Base-by-base conservation (phyloP, 2,113 vertebrate genomes). In the Seriola quinqueradiata region DNA sequence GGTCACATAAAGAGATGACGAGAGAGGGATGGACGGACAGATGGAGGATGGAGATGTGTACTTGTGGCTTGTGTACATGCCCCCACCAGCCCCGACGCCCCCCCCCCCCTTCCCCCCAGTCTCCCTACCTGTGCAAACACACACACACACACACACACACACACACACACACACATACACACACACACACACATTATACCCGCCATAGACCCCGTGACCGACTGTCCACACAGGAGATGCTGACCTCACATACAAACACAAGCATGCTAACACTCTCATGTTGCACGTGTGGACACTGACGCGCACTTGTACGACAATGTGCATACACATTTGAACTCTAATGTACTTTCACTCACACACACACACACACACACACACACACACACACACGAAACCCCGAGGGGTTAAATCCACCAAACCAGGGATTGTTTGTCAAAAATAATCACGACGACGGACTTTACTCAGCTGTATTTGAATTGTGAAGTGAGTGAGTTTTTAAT, bases 1-100 rank as follows among this genome's bases (percentile, higher is more conserved):
- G 97, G 97, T 97, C 86, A 97, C 97, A 96, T 98, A 96, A 94
- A 93, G 75, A 16, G 88, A 54, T 9, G 87, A 69, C 0, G 6
- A 1, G 32, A 32, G 75, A 71, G n/a, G 60, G 70, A 86, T 0
- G 70, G 78, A 86, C n/a, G 77, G 79, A 87, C 63, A 75, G 85
- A 84, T 58, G 72, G 82, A 90, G 79, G 86, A 80, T 32, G 78
- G 87, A 91, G 88, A 89, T 61, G 84, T 82, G 89, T 81, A 73
- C 81, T 83, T 69, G 87, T 88, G 86, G 89, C 88, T 91, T 90
- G 83, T 91, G 91, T 89, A 92, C 87, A 80, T 92, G 92, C 75
- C 82, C 82, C 84, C 80, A 81, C 72, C 87, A 72, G 65, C 85
- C 74, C 85, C 38, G 25, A 82, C 55, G n/a, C 40, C 40, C 40